Evolutionary conservation across 2,797 vertebrate species (phyloP).

Genomic region (Hephaestus fuliginosus): DNA sequence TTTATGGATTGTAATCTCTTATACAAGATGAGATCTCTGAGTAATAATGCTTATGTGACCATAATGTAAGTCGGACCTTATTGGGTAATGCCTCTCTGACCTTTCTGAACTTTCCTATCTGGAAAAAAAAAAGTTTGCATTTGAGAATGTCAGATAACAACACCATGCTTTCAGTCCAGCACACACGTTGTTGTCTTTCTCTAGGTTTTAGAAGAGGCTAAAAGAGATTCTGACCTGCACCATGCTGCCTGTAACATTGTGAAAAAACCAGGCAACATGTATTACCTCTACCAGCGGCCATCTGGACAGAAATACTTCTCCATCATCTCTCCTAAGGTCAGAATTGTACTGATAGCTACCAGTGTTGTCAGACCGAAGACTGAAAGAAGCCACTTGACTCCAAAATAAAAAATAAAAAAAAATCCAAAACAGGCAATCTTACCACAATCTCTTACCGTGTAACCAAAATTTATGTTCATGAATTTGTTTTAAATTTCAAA

Average conservation of each 20-base stretch:
- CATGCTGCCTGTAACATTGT: conserved; percentile 95
- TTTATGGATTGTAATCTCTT: not conserved
- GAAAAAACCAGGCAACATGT: conserved; percentile 95
- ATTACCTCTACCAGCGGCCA: conserved; percentile 92
- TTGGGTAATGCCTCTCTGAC: not conserved
- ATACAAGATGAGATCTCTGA: not conserved
- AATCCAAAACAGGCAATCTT: too few relatives aligned
- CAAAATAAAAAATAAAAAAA: too few relatives aligned
- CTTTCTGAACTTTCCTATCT: not conserved
- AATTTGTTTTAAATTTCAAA: too few relatives aligned
- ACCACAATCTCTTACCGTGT: too few relatives aligned
- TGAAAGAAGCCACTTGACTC: too few relatives aligned
- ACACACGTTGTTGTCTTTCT: not conserved
- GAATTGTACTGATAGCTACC: conserved; percentile 1
- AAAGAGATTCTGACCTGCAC: conserved; percentile 93
- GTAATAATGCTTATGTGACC: not conserved
- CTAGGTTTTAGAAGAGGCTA: conserved; percentile 94
- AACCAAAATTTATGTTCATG: too few relatives aligned
- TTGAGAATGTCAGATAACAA: not conserved
- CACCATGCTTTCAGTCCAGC: not conserved
- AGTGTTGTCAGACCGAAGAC: too few relatives aligned
- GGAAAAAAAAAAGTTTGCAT: not conserved
- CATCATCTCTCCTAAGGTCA: conserved; percentile 94
- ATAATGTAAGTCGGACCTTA: not conserved
- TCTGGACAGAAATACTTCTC: conserved; percentile 96